Evolutionary conservation across 2,113 vertebrate species (phyloP).

Genomic region (Trogon melanurus): DNA sequence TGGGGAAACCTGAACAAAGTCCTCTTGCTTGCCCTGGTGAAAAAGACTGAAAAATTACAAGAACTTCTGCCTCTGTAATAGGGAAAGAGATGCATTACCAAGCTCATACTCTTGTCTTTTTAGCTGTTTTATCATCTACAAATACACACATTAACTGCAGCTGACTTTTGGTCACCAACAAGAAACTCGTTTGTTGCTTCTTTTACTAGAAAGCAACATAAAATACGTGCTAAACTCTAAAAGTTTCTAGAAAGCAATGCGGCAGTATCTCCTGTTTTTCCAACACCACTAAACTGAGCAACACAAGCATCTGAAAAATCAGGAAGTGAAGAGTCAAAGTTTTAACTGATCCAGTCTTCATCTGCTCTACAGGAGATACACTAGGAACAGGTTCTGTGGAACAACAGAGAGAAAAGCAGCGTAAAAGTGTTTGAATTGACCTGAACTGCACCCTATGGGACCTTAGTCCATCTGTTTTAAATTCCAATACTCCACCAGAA

Average conservation of each 20-base stretch:
- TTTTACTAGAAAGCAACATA: background rate
- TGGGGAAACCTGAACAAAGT: background rate
- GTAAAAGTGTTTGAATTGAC: background rate
- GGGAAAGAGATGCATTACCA: background rate
- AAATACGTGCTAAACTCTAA: too few species aligned
- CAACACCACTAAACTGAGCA: background rate
- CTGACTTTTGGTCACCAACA: background rate
- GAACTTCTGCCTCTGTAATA: background rate
- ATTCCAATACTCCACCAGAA: background rate
- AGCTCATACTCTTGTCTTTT: background rate
- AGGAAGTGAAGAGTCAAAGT: background rate
- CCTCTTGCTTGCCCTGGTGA: background rate
- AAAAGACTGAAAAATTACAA: background rate
- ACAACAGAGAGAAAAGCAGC: background rate
- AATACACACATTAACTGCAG: background rate
- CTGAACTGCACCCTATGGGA: background rate
- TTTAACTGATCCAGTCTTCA: background rate
- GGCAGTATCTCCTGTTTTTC: background rate
- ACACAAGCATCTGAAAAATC: background rate
- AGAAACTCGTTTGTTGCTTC: background rate
- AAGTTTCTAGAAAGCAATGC: background rate
- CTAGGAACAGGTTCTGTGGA: fast-evolving
- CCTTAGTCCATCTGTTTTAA: background rate
- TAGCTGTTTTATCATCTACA: background rate
- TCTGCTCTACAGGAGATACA: background rate